Evolutionary conservation across 2,797 vertebrate genomes (phyloP), one percentile per base, ranked within the genome.

Genomic region (Oophaga sylvatica): DNA sequence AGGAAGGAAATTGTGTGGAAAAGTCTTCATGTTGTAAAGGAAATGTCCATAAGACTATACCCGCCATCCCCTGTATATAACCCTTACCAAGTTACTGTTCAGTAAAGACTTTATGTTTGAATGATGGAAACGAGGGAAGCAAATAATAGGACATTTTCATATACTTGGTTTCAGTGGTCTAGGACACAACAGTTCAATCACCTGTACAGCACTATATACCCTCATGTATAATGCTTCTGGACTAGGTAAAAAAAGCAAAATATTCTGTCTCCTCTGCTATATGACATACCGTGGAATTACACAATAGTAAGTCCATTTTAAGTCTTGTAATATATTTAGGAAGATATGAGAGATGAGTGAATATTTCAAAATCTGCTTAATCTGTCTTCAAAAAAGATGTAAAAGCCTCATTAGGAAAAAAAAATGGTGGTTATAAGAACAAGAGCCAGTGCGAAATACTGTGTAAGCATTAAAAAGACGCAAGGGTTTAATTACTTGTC

Each of bases 401-500:
- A 84, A 84, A 84, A 62, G 68, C 35, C 56, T 75, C 70, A 84
- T 84, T 59, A 84, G 75, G 70, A 15, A 20, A n/a, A 59, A 68
- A 67, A 84, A 84, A 84, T 84, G 82, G 70, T 84, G 70, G 68
- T 62, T 84, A 48, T 45, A 73, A 29, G 56, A 73, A 45, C 31
- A 17, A 7, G 12, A 62, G 70, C 11, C 31, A 59, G 56, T 19
- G 35, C 11, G 26, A 60, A 84, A 56, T 22, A 41, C 82, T 84
- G 31, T 63, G 82, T 75, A 84, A 84, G 70, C 82, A 84, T 60
- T 84, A 84, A 84, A 48, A 29, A 84, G 56, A 60, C 70, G 57
- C 82, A 60, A 62, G 82, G 82, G 82, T 84, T 84, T 84, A 84
- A 84, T 84, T 75, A 84, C 68, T 62, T 60, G 35, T 73, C 56